phyloP scores from a whole-genome alignment of 2,113 vertebrate genomes.

The Psephotus haematonotus region DNA sequence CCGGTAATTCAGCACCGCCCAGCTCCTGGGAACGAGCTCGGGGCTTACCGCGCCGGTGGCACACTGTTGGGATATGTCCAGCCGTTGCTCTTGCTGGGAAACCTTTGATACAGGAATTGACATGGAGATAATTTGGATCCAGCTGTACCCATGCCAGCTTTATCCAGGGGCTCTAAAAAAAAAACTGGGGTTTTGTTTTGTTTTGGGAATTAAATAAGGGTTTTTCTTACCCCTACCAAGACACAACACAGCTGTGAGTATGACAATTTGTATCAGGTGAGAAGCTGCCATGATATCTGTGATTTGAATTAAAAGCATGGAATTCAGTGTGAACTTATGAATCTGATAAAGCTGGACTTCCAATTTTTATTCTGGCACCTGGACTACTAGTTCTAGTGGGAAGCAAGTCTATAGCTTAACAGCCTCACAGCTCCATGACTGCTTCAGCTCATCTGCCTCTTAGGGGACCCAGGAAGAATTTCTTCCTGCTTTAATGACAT shows the following conservation, averaged over 20 bases:
- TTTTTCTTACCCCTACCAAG: not conserved
- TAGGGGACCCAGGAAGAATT: not conserved
- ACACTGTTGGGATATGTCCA: fast-evolving
- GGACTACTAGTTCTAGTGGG: fast-evolving
- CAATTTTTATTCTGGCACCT: not conserved
- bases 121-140: too few species aligned
- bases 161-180: not conserved
- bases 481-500: not conserved
- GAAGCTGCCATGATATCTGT: not conserved
- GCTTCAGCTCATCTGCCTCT: too few species aligned
- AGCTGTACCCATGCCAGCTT: not conserved
- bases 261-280: not conserved
- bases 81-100: not conserved
- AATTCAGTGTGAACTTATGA: not conserved
- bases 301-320: not conserved
- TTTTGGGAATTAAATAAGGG: not conserved
- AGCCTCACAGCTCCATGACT: not conserved
- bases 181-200: too few species aligned
- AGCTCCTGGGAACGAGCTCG: not conserved
- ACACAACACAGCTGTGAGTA: not conserved
- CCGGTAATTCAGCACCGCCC: fast-evolving
- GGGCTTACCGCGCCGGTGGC: not conserved
- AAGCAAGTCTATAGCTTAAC: not conserved
- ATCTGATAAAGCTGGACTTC: not conserved
- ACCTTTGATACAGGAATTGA: not conserved